phyloP scores from a whole-genome alignment of 2,113 vertebrate species.

The Ibidorhyncha struthersii region DNA sequence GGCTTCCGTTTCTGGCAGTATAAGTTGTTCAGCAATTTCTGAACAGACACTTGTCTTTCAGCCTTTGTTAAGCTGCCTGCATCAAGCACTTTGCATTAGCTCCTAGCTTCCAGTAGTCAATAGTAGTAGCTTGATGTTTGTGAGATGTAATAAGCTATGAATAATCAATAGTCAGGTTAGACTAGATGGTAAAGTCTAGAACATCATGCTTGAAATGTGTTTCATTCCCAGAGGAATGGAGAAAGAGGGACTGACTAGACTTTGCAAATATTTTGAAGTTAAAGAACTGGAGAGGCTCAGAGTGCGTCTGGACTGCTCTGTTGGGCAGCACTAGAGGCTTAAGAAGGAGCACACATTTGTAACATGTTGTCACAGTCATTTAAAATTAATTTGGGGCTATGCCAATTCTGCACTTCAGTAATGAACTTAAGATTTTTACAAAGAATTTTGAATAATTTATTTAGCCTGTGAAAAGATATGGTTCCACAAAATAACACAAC shows the following conservation, averaged over 20 bases:
- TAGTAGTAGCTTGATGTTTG: not conserved
- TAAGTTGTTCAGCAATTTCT: not conserved
- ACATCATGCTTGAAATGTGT: not conserved
- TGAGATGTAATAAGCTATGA: not conserved
- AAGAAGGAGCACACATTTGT: not conserved
- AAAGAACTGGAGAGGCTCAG: not conserved
- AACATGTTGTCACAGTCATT: not conserved
- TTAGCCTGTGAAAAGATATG: not conserved
- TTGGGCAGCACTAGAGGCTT: not conserved
- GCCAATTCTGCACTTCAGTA: not conserved
- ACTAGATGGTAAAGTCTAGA: not conserved
- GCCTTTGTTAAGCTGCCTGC: not conserved
- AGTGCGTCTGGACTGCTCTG: not conserved
- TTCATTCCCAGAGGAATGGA: not conserved
- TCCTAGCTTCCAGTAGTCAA: not conserved
- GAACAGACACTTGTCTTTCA: not conserved
- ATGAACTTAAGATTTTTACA: not conserved
- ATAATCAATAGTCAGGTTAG: not conserved
- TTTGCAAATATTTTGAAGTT: not conserved
- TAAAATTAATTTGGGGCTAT: not conserved
- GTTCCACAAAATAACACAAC: not conserved
- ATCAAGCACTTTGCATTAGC: not conserved
- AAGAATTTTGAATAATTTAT: not conserved
- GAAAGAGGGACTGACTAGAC: not conserved
- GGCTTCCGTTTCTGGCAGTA: not conserved